These are phyloP conservation scores for Brachyptera putata DNA, from an alignment of 2,888 invertebrate species.

Conservation along the genomic window DNA sequence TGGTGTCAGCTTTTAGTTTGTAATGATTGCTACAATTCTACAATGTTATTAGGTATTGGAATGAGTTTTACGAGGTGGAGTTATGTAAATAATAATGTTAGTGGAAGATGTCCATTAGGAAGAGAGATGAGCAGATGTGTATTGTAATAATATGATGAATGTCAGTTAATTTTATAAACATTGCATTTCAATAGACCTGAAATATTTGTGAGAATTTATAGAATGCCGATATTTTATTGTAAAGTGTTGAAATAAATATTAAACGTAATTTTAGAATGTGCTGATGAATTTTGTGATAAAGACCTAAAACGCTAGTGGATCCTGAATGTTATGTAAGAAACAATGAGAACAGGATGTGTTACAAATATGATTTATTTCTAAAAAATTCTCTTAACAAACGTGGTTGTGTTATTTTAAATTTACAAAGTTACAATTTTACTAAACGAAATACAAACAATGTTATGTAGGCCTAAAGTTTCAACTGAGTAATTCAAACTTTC, in stretches of 20 bases:
- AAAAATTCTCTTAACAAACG: neutral
- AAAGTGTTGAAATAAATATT: neutral
- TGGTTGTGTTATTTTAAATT: neutral
- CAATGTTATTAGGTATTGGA: neutral
- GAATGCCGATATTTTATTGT: constrained; percentile 1
- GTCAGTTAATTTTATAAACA: neutral
- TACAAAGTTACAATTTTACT: neutral
- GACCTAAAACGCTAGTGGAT: no score
- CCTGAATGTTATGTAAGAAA: no score
- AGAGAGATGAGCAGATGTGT: no score
- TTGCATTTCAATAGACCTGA: neutral
- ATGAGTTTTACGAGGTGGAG: no score
- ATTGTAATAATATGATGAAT: neutral
- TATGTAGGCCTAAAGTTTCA: no score
- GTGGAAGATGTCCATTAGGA: neutral
- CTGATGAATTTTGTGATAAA: no score
- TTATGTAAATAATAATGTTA: neutral
- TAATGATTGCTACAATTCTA: neutral
- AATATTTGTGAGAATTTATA: constrained; percentile 2
- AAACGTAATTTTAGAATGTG: neutral
- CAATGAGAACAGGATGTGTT: no score
- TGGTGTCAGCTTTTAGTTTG: neutral
- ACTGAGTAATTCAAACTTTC: no score
- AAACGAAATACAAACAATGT: no score
- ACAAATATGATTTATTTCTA: neutral